Evolutionary conservation across 1,140 invertebrate genomes (phyloP), one percentile per base, ranked within the genome.

Genomic region (Diploscapter pachys): DNA sequence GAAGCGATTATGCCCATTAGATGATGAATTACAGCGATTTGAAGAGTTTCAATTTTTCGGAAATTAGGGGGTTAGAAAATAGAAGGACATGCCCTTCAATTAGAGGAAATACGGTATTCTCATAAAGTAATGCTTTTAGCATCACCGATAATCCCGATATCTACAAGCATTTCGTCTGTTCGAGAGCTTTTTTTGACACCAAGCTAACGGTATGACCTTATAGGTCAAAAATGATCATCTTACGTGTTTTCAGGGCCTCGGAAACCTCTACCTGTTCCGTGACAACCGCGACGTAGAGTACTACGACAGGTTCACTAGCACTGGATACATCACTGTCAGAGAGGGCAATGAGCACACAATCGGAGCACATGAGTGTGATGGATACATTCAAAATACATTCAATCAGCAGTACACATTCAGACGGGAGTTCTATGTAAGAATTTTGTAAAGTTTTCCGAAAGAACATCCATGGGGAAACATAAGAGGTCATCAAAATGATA

Each of bases 371-470:
- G 67, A 76, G 53, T 76, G 74, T 13, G 63, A 70, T 52, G 69
- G 74, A 71, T 71, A 65, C 63, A 71, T 71, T 56, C 74, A 76
- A 31, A 76, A 71, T 13, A 76, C 67, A 63, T 75, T 75, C 67
- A 70, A 63, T 11, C 67, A 75, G 59, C 71, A 62, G n/a, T 76
- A 67, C 75, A 70, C 75, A 59, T 71, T 76, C 53, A 56, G 75
- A 69, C 57, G 53, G 64, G 73, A 74, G 31, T 74, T 74, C 50
- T 72, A 76, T 56, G 74, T 71, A 31, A 65, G 68, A 31, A 31
- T 31, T 31, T 31, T 31, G 31, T 31, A 64, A 48, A 64, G 8
- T 64, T 64, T 5, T 64, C 57, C 11, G 13, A 59, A 59, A 59
- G 11, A 59, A 59, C 11, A 59, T 11, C 11, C 57, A 59, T 13